Percentiles rank a stretch among this genome's conserved stretches.
These are phyloP conservation scores for Chaetops frenatus DNA, from an alignment of 2,113 vertebrate genomes.

Conservation along the genomic window DNA sequence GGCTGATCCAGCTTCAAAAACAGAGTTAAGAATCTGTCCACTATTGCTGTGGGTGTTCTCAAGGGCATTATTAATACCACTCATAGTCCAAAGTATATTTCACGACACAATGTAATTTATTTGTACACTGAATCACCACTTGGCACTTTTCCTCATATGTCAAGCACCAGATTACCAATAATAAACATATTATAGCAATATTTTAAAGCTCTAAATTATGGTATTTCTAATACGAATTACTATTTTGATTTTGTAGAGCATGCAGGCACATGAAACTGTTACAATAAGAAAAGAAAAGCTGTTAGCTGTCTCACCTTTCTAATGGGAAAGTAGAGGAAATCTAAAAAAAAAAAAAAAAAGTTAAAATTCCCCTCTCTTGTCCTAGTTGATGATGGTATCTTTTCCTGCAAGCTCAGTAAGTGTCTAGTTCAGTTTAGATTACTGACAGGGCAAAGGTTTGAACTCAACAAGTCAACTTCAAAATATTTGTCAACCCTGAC, in stretches of 20 bases:
- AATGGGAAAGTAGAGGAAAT: not conserved
- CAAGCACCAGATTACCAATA: not conserved
- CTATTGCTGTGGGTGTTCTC: not conserved
- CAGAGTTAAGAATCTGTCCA: not conserved
- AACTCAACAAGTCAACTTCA: constrained; percentile 8
- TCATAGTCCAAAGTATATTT: not conserved
- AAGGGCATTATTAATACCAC: not conserved
- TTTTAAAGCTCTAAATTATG: not conserved
- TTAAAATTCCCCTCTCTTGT: not conserved
- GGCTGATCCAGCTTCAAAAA: not conserved
- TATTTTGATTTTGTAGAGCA: not conserved
- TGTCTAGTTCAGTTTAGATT: constrained; percentile 5
- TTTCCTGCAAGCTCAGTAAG: not conserved
- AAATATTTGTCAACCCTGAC: not conserved
- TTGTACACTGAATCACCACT: not conserved
- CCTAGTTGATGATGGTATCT: not conserved
- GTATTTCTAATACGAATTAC: not conserved
- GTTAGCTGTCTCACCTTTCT: not conserved
- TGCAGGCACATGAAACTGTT: not conserved
- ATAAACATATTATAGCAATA: not conserved
- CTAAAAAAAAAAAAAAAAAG: not conserved
- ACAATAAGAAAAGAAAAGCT: not conserved
- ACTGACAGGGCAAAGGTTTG: constrained; percentile 23
- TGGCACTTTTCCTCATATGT: not conserved
- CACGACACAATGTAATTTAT: not conserved